These are phyloP conservation scores for Tenthredo mesomela DNA, from an alignment of 2,888 invertebrate species.

Conservation along the genomic window DNA sequence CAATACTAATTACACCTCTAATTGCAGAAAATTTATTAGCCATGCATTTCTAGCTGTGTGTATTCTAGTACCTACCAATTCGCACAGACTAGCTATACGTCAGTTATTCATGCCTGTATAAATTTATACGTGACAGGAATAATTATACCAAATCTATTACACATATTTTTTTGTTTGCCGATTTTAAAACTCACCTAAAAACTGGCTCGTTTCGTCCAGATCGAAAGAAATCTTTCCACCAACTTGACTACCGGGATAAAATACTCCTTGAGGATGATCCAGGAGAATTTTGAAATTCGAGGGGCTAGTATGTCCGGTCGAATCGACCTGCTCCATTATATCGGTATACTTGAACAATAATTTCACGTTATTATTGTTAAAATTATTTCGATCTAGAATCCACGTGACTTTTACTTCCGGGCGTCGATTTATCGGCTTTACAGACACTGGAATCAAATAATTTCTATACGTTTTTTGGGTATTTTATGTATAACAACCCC, in stretches of 20 bases:
- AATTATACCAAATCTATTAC: neutral
- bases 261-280: conserved; percentile 67
- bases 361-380: neutral
- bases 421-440: neutral
- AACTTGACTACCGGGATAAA: conserved; percentile 64
- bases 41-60: neutral
- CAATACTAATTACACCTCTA: conserved; percentile 44
- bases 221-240: conserved; percentile 65
- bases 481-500: neutral
- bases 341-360: neutral
- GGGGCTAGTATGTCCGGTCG: neutral
- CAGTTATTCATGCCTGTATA: too few relatives aligned
- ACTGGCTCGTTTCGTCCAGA: conserved; percentile 58
- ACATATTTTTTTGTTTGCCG: neutral
- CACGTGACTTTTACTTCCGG: neutral
- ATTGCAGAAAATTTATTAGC: conserved; percentile 49
- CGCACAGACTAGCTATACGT: neutral
- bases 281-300: conserved; percentile 58
- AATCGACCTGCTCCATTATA: neutral
- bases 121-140: neutral
- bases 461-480: neutral
- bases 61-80: neutral
- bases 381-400: neutral
- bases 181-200: conserved; percentile 14
- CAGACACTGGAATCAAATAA: neutral